Evolutionary conservation across 2,888 invertebrate species (phyloP).

Genomic region (Allophyes oxyacanthae): DNA sequence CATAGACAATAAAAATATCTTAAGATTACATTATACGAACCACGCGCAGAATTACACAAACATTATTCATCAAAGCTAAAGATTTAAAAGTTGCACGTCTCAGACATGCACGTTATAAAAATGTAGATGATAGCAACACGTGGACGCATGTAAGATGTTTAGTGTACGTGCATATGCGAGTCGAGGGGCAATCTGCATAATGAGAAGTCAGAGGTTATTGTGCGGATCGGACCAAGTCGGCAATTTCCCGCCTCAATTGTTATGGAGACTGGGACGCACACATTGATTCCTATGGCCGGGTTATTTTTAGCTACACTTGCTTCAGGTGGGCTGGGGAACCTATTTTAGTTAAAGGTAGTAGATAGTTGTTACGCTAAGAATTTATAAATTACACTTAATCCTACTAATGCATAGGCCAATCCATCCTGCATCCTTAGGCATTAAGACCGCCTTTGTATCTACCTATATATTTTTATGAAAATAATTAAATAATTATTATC

Average conservation of each 20-base stretch:
- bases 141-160: slow-evolving; percentile 68
- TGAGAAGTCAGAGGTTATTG: slow-evolving; percentile 84
- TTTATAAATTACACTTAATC: too few relatives aligned
- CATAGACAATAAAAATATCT: too few relatives aligned
- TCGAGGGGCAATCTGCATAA: slow-evolving; percentile 84
- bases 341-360: background rate
- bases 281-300: slow-evolving; percentile 70
- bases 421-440: too few relatives aligned
- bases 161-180: slow-evolving; percentile 78
- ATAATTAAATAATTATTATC: too few relatives aligned
- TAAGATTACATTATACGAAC: too few relatives aligned
- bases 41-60: slow-evolving; percentile 5
- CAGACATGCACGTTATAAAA: slow-evolving; percentile 41
- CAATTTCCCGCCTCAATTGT: slow-evolving; percentile 84
- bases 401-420: too few relatives aligned
- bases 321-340: background rate
- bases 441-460: too few relatives aligned
- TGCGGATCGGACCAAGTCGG: slow-evolving; percentile 78
- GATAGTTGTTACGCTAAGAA: too few relatives aligned
- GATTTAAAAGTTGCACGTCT: slow-evolving; percentile 30
- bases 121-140: slow-evolving; percentile 44
- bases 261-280: slow-evolving; percentile 71
- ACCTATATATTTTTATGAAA: too few relatives aligned
- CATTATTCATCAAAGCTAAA: slow-evolving; percentile 24
- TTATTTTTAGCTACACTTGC: slow-evolving; percentile 48